Evolutionary conservation across 2,113 vertebrate genomes (phyloP).

Genomic region (Prunella himalayana): DNA sequence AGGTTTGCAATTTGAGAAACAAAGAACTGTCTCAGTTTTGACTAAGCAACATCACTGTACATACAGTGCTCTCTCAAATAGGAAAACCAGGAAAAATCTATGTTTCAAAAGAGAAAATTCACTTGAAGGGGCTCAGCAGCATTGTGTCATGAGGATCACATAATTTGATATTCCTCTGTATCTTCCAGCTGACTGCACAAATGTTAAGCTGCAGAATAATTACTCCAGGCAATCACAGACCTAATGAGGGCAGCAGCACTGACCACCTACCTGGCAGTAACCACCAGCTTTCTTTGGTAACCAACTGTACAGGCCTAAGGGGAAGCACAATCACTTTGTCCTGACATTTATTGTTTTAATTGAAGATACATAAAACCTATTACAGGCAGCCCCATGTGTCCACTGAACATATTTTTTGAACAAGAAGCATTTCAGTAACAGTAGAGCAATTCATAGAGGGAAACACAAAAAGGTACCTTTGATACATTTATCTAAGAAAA

Average conservation of each 20-base stretch:
- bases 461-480: neutral
- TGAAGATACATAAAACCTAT: neutral
- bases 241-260: neutral
- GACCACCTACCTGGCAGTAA: neutral
- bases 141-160: neutral
- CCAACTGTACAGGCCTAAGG: neutral
- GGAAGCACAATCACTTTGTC: neutral
- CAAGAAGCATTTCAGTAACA: neutral
- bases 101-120: neutral
- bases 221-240: neutral
- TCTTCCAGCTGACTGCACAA: neutral
- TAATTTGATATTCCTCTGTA: neutral
- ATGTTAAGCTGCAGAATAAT: neutral
- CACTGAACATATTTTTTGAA: neutral
- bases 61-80: neutral
- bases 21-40: neutral
- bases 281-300: neutral
- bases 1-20: neutral
- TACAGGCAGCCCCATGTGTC: neutral
- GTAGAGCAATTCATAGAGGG: neutral
- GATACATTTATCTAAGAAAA: neutral
- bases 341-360: neutral
- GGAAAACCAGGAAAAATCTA: neutral
- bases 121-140: neutral
- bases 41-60: neutral